Evolutionary conservation across 2,113 vertebrate species (phyloP).

Genomic region (Aptenodytes forsteri): DNA sequence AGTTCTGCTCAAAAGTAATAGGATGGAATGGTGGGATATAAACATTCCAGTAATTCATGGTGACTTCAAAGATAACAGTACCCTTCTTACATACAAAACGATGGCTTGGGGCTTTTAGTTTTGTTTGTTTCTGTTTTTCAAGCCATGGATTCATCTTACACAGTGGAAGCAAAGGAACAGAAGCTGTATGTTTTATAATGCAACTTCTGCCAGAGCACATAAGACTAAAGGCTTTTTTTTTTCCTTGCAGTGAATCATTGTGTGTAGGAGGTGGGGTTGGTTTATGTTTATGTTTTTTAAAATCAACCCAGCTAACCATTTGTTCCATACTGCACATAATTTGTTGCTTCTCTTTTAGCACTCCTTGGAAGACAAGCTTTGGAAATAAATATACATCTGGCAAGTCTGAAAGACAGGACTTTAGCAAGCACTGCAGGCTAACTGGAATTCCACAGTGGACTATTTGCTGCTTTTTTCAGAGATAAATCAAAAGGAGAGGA

Average conservation of each 20-base stretch:
- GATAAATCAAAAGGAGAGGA: neutral
- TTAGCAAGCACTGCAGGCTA: neutral
- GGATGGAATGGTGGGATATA: neutral
- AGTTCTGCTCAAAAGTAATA: neutral
- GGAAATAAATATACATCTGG: conserved; percentile 7
- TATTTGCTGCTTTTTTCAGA: neutral
- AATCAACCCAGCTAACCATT: conserved; percentile 12
- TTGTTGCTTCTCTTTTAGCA: neutral
- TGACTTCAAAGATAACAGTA: neutral
- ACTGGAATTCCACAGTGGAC: neutral
- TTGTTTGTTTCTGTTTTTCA: conserved; percentile 20
- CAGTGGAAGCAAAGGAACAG: neutral
- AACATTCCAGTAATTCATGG: neutral
- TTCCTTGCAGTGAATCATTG: neutral
- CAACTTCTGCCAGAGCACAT: neutral
- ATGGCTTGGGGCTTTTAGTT: neutral
- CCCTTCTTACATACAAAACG: neutral
- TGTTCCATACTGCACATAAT: neutral
- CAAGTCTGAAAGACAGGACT: neutral
- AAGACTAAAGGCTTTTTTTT: neutral
- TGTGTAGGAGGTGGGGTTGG: neutral
- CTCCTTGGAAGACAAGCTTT: neutral
- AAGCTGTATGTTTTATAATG: neutral
- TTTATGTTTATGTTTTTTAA: neutral
- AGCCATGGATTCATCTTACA: neutral